These are phyloP conservation scores for Setophaga coronata DNA, from an alignment of 2,113 vertebrate genomes.

Conservation along the genomic window DNA sequence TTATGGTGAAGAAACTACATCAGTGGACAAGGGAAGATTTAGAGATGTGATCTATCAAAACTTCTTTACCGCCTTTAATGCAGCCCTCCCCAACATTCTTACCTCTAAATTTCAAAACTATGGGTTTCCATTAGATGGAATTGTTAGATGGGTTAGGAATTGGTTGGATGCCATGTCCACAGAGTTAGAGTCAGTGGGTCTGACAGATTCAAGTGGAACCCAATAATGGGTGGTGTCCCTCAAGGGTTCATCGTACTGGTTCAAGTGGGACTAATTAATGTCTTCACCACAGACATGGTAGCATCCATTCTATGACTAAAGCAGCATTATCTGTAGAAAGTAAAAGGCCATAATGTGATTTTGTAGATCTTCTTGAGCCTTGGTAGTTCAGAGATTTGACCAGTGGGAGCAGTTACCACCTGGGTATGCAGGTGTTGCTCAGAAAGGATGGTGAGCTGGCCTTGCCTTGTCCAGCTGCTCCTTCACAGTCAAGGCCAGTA, in stretches of 20 bases:
- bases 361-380: neutral
- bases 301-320: neutral
- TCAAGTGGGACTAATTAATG: neutral
- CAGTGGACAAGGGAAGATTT: neutral
- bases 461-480: neutral
- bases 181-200: neutral
- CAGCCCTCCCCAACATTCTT: neutral
- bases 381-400: neutral
- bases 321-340: neutral
- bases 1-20: neutral
- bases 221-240: neutral
- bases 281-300: neutral
- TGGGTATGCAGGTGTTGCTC: neutral
- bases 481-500: neutral
- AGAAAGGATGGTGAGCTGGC: neutral
- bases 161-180: neutral
- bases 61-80: neutral
- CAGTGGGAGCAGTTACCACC: neutral
- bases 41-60: neutral
- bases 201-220: neutral
- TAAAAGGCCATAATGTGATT: neutral
- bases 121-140: neutral
- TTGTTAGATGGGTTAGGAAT: neutral
- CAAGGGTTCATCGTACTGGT: accelerated
- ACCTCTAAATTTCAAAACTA: neutral